phyloP scores from a whole-genome alignment of 2,888 invertebrate genomes.

The Phortica okadai region DNA sequence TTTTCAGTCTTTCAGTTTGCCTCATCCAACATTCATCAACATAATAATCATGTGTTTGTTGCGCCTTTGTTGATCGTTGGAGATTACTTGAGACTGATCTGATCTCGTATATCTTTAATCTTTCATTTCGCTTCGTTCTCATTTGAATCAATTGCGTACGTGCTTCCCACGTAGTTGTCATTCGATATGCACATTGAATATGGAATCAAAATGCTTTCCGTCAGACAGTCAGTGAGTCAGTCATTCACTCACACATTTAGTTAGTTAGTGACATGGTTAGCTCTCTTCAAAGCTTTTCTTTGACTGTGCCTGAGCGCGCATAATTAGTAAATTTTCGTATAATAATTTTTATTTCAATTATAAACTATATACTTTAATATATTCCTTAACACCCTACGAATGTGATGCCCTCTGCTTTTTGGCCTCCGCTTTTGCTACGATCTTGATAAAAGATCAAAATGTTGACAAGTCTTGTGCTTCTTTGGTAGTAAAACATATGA shows the following conservation, averaged over 20 bases:
- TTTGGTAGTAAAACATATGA: constrained; percentile 51
- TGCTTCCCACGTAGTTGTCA: constrained; percentile 73
- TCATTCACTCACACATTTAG: constrained; percentile 2
- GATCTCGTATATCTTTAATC: constrained; percentile 73
- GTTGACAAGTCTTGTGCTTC: constrained; percentile 63
- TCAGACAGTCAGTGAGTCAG: constrained; percentile 41
- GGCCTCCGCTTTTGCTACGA: constrained; percentile 15
- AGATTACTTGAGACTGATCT: constrained; percentile 35
- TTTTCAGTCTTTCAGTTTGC: constrained; percentile 40
- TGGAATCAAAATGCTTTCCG: constrained; percentile 68
- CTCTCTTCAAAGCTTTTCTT: not conserved
- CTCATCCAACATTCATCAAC: constrained; percentile 57
- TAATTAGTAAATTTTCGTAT: not conserved
- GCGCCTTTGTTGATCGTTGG: constrained; percentile 1
- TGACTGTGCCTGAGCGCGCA: not conserved
- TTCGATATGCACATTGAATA: constrained; percentile 59
- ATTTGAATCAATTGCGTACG: constrained; percentile 41
- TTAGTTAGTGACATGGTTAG: not conserved
- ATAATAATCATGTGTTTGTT: not conserved
- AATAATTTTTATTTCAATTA: not conserved
- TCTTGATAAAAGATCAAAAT: constrained; percentile 44
- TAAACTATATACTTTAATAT: not conserved
- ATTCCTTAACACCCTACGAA: not conserved
- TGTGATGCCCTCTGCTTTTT: not conserved
- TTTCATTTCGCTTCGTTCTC: constrained; percentile 29